phyloP scores from a whole-genome alignment of 2,113 vertebrate genomes.

The Cyphomyrus plagiostoma region DNA sequence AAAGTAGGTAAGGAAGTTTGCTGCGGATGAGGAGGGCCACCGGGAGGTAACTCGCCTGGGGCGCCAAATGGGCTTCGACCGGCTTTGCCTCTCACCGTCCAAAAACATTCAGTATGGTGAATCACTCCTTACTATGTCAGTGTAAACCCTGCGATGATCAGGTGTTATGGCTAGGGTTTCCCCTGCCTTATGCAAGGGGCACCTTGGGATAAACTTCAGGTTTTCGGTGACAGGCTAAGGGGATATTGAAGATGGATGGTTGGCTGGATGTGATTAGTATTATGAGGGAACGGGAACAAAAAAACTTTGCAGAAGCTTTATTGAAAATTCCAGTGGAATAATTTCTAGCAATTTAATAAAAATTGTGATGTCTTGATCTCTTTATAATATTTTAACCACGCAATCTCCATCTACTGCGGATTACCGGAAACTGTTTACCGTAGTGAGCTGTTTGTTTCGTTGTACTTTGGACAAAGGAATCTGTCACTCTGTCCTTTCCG shows the following conservation, averaged over 20 bases:
- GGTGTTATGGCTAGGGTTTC: not conserved
- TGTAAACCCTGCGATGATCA: not conserved
- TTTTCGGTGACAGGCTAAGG: not conserved
- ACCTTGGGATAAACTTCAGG: not conserved
- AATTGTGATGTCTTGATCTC: not conserved
- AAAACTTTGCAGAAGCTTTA: not conserved
- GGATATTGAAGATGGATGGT: not conserved
- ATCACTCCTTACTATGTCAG: not conserved
- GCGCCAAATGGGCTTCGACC: not conserved
- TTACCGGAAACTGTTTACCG: not conserved
- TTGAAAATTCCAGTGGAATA: not conserved
- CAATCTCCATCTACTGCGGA: not conserved
- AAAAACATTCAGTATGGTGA: not conserved
- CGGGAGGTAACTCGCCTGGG: not conserved
- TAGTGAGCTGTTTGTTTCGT: not conserved
- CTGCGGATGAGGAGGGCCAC: not conserved
- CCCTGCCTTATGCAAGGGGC: not conserved
- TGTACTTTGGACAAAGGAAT: not conserved
- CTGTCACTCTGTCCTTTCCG: not conserved
- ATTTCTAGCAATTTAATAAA: not conserved
- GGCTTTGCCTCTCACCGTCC: not conserved
- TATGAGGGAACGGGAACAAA: not conserved
- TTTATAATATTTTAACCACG: not conserved
- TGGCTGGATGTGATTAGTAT: not conserved
- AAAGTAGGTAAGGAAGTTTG: not conserved